Conservation (phyloP, 2,888 invertebrate genomes). For the Drosophila mimetica region DNA sequence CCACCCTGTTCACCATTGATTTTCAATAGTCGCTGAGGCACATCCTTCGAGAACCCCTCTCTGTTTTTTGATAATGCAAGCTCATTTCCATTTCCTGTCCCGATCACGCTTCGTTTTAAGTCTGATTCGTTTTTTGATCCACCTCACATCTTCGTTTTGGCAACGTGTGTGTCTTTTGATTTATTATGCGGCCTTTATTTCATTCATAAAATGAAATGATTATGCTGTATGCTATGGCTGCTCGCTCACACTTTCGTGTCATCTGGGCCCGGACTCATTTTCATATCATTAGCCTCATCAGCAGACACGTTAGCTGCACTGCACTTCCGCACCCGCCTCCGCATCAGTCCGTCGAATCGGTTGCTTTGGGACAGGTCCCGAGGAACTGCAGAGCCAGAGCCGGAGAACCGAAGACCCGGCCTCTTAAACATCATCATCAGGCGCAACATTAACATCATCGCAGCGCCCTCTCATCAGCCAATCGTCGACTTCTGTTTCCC, state of each 20-base stretch:
- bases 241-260: slow-evolving; percentile 66
- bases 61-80: slow-evolving; percentile 31
- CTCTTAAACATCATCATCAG: slow-evolving; percentile 65
- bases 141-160: slow-evolving; percentile 16
- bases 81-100: slow-evolving; percentile 76
- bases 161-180: slow-evolving; percentile 64
- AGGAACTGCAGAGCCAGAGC: not conserved
- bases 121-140: slow-evolving; percentile 19
- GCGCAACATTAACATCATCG: slow-evolving; percentile 34
- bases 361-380: not conserved
- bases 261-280: slow-evolving; percentile 74
- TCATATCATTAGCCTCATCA: slow-evolving; percentile 80
- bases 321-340: slow-evolving; percentile 44
- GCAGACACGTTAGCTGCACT: slow-evolving; percentile 43
- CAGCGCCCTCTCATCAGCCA: slow-evolving; percentile 55
- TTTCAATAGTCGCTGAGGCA: not conserved
- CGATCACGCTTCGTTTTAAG: slow-evolving; percentile 56
- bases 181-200: slow-evolving; percentile 62
- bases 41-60: slow-evolving; percentile 19
- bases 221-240: slow-evolving; percentile 18
- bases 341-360: not conserved
- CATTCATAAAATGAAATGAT: slow-evolving; percentile 75
- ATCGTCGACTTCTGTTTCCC: slow-evolving; percentile 66
- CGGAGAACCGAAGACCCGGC: not conserved
- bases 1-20: not conserved